Conservation (phyloP, 2,797 vertebrate genomes). For the Zalophus californianus region DNA sequence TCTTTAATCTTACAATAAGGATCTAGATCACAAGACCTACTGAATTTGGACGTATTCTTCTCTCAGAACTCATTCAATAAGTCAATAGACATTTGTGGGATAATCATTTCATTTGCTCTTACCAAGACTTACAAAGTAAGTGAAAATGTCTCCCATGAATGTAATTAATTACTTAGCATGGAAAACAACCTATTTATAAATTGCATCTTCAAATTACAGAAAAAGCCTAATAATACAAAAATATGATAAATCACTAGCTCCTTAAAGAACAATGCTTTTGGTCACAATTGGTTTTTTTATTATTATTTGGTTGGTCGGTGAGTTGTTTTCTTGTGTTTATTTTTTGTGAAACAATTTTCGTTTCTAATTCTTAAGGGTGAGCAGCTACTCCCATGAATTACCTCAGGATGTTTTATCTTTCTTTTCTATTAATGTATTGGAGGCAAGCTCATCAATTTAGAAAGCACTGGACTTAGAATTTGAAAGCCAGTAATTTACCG, state of each 20-base stretch:
- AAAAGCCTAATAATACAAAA: not conserved
- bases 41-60: not conserved
- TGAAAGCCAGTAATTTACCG: slow-evolving; percentile 28
- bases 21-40: not conserved
- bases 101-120: not conserved
- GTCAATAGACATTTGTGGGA: not conserved
- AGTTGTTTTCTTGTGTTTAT: not conserved
- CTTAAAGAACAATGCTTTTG: slow-evolving; percentile 3
- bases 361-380: not conserved
- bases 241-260: not conserved
- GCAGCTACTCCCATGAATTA: not conserved
- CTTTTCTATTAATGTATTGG: not conserved
- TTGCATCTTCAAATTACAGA: not conserved
- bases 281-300: not conserved
- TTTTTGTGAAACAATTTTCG: not conserved
- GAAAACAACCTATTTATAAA: slow-evolving; percentile 17
- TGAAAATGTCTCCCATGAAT: slow-evolving; percentile 28
- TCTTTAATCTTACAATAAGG: not conserved
- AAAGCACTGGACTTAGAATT: not conserved
- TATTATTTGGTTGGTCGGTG: not conserved
- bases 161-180: slow-evolving; percentile 21
- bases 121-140: not conserved
- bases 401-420: not conserved
- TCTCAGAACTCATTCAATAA: slow-evolving; percentile 12
- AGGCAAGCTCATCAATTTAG: slow-evolving; percentile 14